Conservation (phyloP, 2,113 vertebrate genomes). For the Silurus asotus region DNA sequence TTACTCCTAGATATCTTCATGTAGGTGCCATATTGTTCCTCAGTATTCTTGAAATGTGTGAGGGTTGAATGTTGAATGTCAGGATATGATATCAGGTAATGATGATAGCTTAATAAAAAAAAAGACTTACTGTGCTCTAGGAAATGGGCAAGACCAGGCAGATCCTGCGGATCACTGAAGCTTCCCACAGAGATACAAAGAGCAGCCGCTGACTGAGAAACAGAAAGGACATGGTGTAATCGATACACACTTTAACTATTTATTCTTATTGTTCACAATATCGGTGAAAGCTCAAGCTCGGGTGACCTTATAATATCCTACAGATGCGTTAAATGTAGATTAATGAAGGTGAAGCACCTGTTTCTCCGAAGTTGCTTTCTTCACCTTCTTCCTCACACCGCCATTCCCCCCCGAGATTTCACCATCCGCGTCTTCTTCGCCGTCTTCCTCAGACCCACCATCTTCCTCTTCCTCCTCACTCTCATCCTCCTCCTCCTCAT, state of each 20-base stretch:
- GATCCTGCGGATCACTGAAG: conserved; percentile 94
- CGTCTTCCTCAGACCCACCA: conserved; percentile 77
- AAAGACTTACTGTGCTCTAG: conserved; percentile 91
- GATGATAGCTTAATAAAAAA: conserved; percentile 11
- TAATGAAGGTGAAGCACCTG: conserved; percentile 71
- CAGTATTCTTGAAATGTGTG: too few relatives aligned
- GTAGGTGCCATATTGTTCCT: background rate
- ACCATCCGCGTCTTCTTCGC: conserved; percentile 65
- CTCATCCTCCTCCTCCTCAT: conserved; percentile 57
- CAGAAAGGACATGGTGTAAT: background rate
- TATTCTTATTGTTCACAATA: background rate
- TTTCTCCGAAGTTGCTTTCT: conserved; percentile 84
- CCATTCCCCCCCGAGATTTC: conserved; percentile 59
- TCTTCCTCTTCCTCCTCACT: conserved; percentile 73
- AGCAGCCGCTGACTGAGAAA: conserved; percentile 88
- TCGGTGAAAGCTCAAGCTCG: background rate
- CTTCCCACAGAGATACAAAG: conserved; percentile 92
- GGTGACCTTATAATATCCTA: background rate
- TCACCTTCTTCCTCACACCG: conserved; percentile 57
- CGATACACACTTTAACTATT: conserved; percentile 8
- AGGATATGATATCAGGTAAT: too few relatives aligned
- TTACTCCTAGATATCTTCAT: background rate
- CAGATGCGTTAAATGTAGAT: conserved; percentile 53
- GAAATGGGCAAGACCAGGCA: conserved; percentile 96
- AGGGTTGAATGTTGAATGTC: too few relatives aligned